A percentile compares a stretch with the other conserved stretches of the same genome.
These are phyloP conservation scores for Rhinichthys klamathensis DNA, from an alignment of 2,113 vertebrate species.

Conservation along the genomic window DNA sequence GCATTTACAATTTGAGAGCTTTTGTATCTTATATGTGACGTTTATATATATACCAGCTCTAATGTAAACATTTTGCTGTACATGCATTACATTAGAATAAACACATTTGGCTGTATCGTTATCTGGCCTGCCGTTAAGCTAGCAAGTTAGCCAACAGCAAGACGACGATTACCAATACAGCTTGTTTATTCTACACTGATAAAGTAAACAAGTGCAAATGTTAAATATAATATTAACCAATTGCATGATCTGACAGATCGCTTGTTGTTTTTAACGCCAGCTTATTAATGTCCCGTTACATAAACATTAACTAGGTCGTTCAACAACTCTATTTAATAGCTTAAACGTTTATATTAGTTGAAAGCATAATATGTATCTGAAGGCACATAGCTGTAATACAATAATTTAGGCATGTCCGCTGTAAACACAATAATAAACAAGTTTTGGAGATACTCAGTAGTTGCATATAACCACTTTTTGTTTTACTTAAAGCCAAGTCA, in stretches of 20 bases:
- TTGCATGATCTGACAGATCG: neutral
- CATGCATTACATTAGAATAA: neutral
- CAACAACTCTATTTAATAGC: too few species aligned
- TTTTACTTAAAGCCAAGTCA: neutral
- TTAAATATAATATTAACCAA: neutral
- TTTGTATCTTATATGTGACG: neutral
- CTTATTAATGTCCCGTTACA: too few species aligned
- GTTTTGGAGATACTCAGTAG: neutral
- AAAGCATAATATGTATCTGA: too few species aligned
- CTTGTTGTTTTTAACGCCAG: neutral
- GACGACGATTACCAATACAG: neutral
- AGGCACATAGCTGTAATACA: neutral
- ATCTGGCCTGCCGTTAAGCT: neutral
- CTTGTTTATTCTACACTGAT: neutral
- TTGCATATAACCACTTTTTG: neutral
- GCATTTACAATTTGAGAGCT: neutral
- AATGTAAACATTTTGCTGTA: neutral
- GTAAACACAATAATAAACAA: neutral
- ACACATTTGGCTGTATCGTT: neutral
- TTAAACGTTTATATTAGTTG: too few species aligned
- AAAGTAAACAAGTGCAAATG: neutral
- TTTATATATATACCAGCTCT: neutral
- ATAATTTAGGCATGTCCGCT: neutral
- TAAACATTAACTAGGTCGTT: too few species aligned
- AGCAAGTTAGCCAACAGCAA: neutral